These are phyloP conservation scores for Drosophila rufa DNA, from an alignment of 1,140 invertebrate genomes.

Conservation along the genomic window DNA sequence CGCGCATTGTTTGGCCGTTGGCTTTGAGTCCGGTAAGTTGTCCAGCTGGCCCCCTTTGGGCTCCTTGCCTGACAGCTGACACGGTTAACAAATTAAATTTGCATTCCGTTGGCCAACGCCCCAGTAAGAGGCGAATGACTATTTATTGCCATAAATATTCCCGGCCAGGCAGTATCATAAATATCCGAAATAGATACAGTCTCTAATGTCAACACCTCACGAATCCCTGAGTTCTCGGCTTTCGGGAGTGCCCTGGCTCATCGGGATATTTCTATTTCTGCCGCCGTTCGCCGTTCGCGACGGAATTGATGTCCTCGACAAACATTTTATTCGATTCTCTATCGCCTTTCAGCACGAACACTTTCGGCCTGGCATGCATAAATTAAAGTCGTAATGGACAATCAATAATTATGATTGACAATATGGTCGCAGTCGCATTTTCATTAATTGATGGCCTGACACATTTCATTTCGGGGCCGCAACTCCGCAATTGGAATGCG, in stretches of 20 bases:
- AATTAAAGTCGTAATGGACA: conserved; percentile 73
- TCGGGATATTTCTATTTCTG: conserved; percentile 24
- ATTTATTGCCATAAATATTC: conserved; percentile 66
- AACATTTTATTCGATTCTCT: conserved; percentile 79
- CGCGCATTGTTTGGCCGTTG: conserved; percentile 57
- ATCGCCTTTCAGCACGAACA: conserved; percentile 78
- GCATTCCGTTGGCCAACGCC: conserved; percentile 37
- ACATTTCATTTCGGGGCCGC: conserved; percentile 32
- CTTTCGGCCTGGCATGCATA: conserved; percentile 52
- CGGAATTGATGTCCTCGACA: conserved; percentile 61
- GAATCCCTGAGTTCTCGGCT: conserved; percentile 11
- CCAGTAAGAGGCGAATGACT: background rate
- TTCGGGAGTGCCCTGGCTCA: conserved; percentile 21
- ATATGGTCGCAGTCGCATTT: conserved; percentile 39
- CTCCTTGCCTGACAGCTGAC: conserved; percentile 18
- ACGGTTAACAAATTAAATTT: conserved; percentile 66
- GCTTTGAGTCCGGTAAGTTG: conserved; percentile 31
- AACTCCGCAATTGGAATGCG: conserved; percentile 34
- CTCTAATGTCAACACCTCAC: conserved; percentile 61
- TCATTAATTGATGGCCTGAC: conserved; percentile 56
- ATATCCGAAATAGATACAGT: conserved; percentile 45
- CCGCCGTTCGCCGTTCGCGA: background rate
- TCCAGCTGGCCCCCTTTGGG: conserved; percentile 9
- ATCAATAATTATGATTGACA: conserved; percentile 83
- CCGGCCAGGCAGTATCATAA: conserved; percentile 54